phyloP scores from a whole-genome alignment of 2,797 vertebrate genomes.

The Chloroceryle amazona region DNA sequence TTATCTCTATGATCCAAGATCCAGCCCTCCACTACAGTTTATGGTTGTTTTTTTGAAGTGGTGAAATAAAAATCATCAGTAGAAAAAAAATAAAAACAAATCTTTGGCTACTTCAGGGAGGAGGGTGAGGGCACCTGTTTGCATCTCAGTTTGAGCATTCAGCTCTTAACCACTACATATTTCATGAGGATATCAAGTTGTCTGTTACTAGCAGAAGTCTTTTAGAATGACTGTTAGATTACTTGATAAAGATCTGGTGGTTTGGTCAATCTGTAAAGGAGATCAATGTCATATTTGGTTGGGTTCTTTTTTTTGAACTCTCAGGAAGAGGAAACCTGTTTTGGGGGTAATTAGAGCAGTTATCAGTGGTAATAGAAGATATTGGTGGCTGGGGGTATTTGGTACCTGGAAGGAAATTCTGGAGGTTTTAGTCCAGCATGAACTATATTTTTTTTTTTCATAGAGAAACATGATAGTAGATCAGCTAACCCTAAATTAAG shows the following conservation, averaged over 20 bases:
- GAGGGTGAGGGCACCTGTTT: not conserved
- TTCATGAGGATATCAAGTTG: not conserved
- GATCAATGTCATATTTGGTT: not conserved
- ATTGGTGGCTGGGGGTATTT: not conserved
- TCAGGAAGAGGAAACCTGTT: not conserved
- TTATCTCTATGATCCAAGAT: not conserved
- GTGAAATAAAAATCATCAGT: not conserved
- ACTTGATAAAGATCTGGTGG: not conserved
- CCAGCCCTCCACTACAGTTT: not conserved
- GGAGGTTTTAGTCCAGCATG: not conserved
- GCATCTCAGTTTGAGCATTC: not conserved
- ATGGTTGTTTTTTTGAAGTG: not conserved
- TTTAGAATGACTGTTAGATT: not conserved
- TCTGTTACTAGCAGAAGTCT: not conserved
- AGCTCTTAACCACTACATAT: not conserved
- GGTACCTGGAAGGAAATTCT: not conserved
- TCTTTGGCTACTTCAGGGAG: not conserved
- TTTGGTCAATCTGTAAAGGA: not conserved
- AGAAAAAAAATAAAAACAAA: not conserved
- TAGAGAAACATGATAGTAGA: rapidly evolving
- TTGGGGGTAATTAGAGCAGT: not conserved
- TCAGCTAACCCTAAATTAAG: not conserved
- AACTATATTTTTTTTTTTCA: not conserved
- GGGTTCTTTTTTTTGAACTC: not conserved
- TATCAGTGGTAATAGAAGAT: not conserved